Percentiles rank a stretch among this genome's conserved stretches.
Evolutionary conservation across 2,888 invertebrate genomes (phyloP).

Genomic region (Drosophila nr. fundita): DNA sequence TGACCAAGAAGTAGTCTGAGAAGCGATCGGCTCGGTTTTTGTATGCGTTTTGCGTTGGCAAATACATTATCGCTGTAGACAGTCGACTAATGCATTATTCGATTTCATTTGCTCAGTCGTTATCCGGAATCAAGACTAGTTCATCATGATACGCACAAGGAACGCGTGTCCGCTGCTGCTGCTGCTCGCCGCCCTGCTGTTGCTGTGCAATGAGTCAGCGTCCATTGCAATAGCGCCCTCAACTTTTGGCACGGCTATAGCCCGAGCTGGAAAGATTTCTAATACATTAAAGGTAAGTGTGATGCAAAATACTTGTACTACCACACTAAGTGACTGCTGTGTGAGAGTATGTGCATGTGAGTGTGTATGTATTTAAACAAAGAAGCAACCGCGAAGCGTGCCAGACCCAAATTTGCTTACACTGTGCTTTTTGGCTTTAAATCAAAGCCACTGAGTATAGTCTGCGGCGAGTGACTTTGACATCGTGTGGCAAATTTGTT

Average conservation of each 20-base stretch:
- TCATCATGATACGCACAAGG: conserved; percentile 65
- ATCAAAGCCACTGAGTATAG: conserved; percentile 44
- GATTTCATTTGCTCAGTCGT: conserved; percentile 62
- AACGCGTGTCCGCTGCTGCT: conserved; percentile 39
- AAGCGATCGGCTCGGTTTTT: conserved; percentile 44
- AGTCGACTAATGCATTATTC: conserved; percentile 67
- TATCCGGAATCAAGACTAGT: conserved; percentile 37
- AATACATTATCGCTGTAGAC: conserved; percentile 50
- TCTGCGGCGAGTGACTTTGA: conserved; percentile 64
- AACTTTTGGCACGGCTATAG: conserved; percentile 85
- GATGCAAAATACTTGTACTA: conserved; percentile 8
- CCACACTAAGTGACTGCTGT: neutral
- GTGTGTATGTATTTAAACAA: conserved; percentile 26
- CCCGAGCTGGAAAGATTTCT: conserved; percentile 84
- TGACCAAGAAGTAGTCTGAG: conserved; percentile 77
- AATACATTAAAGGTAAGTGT: conserved; percentile 84
- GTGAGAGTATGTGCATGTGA: neutral
- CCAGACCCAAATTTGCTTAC: conserved; percentile 49
- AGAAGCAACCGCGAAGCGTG: conserved; percentile 53
- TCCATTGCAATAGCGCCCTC: conserved; percentile 84
- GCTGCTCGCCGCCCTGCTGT: conserved; percentile 35
- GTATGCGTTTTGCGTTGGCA: conserved; percentile 44
- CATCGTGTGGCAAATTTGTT: conserved; percentile 69
- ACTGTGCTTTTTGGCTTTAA: conserved; percentile 36
- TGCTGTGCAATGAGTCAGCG: conserved; percentile 59